These are phyloP conservation scores for pig (Sus scrofa) DNA, from an alignment of 2,113 vertebrate species.

Conservation along the genomic window T2T-Sscrofa CM000812.6:29079001-29079500, in stretches of 20 bases:
- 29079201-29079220: neutral
- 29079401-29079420: neutral
- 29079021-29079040: neutral
- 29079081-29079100: neutral
- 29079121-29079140: neutral
- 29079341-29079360: neutral
- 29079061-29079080: neutral
- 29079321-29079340: constrained; percentile 20
- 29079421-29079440: neutral
- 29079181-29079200: neutral
- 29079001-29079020: neutral
- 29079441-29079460: neutral
- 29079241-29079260: neutral
- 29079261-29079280: neutral
- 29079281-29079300: neutral
- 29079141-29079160: neutral
- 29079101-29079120: neutral
- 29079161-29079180: neutral
- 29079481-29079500: neutral
- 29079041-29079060: neutral
- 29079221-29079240: neutral
- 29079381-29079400: neutral
- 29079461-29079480: neutral
- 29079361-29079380: constrained; percentile 5
- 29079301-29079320: neutral